Evolutionary conservation across 2,113 vertebrate genomes (phyloP).

Genomic region (Etheostoma spectabile): DNA sequence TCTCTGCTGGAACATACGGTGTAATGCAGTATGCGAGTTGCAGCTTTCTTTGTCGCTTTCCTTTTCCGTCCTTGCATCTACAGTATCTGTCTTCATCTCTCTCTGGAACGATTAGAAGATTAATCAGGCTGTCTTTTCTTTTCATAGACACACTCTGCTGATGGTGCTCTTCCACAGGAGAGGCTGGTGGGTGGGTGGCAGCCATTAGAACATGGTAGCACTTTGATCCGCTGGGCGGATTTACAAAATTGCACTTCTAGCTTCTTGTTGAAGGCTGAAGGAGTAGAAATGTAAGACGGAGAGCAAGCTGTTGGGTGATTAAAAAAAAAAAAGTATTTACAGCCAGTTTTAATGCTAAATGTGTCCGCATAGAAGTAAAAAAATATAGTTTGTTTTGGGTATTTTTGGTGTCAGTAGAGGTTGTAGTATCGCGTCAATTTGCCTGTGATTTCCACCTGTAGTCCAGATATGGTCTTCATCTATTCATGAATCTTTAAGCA

Average conservation of each 20-base stretch:
- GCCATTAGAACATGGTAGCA: constrained; percentile 77
- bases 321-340: too few relatives aligned
- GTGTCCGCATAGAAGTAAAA: background rate
- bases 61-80: constrained; percentile 26
- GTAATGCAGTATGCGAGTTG: constrained; percentile 18
- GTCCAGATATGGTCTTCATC: constrained; percentile 11
- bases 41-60: constrained; percentile 39
- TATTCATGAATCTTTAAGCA: constrained; percentile 35
- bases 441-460: background rate
- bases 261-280: constrained; percentile 52
- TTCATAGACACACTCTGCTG: constrained; percentile 60
- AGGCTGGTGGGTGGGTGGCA: constrained; percentile 75
- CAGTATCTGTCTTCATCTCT: constrained; percentile 62
- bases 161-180: constrained; percentile 66
- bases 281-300: constrained; percentile 42
- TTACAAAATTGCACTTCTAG: constrained; percentile 77
- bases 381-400: too few relatives aligned
- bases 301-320: constrained; percentile 34
- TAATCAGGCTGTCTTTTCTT: constrained; percentile 71
- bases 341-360: constrained; percentile 11
- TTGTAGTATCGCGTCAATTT: constrained; percentile 1
- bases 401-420: background rate
- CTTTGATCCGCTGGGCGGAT: constrained; percentile 78
- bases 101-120: constrained; percentile 71
- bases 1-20: constrained; percentile 26